phyloP scores from a whole-genome alignment of 2,113 vertebrate species.

The Anhinga rufa region DNA sequence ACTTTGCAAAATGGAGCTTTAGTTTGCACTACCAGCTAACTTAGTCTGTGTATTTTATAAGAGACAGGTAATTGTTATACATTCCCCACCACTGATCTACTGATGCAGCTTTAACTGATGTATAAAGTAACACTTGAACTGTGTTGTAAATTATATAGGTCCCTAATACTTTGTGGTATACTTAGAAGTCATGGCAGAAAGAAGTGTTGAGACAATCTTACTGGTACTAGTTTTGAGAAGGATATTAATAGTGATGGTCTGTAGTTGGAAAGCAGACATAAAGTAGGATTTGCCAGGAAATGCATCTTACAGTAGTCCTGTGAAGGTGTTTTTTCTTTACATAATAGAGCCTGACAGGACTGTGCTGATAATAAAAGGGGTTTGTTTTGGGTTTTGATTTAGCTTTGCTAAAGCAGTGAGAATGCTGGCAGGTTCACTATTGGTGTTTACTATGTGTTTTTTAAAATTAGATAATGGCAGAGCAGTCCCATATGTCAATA shows the following conservation, averaged over 20 bases:
- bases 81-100: not conserved
- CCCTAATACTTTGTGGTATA: not conserved
- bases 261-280: not conserved
- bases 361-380: not conserved
- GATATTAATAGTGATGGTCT: not conserved
- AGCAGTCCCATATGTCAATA: constrained; percentile 1
- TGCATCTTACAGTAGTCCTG: not conserved
- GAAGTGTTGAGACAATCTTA: not conserved
- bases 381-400: not conserved
- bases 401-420: not conserved
- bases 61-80: not conserved
- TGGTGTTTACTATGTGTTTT: not conserved
- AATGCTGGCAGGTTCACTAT: not conserved
- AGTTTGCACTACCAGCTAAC: not conserved
- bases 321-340: not conserved
- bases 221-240: not conserved
- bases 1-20: not conserved
- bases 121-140: not conserved
- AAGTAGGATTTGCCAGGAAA: not conserved
- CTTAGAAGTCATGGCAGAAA: not conserved
- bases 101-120: not conserved
- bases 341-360: not conserved
- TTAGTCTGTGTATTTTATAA: not conserved
- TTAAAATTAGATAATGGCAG: constrained; percentile 17
- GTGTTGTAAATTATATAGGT: not conserved